Evolutionary conservation across 2,797 vertebrate species (phyloP).

Genomic region (Jordanella pulchra): DNA sequence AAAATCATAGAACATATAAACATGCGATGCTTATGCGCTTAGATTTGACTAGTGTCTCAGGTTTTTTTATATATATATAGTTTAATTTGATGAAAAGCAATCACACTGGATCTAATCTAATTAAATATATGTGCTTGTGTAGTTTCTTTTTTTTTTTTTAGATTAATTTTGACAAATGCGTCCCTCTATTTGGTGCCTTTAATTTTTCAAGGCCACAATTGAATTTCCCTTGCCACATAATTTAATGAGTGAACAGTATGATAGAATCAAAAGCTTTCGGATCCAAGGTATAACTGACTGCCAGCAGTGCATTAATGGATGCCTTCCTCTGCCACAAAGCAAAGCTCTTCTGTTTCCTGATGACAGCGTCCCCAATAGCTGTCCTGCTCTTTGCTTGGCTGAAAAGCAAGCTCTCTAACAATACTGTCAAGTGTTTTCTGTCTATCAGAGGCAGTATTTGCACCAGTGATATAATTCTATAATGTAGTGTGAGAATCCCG

Average conservation of each 20-base stretch:
- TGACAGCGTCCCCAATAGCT: constrained; percentile 34
- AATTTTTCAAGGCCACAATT: constrained; percentile 5
- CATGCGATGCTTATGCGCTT: background rate
- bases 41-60: background rate
- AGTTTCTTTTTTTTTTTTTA: background rate
- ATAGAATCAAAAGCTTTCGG: constrained; percentile 27
- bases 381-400: constrained; percentile 41
- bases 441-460: constrained; percentile 33
- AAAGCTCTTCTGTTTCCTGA: constrained; percentile 40
- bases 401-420: constrained; percentile 50
- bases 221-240: constrained; percentile 13
- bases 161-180: constrained; percentile 24
- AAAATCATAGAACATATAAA: background rate
- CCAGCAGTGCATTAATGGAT: constrained; percentile 36
- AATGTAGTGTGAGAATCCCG: constrained; percentile 46
- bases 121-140: constrained; percentile 6
- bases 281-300: constrained; percentile 33
- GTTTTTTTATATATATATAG: background rate
- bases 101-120: background rate
- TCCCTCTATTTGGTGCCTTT: background rate
- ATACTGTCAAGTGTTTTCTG: constrained; percentile 48
- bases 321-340: constrained; percentile 37
- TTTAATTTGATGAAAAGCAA: background rate
- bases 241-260: constrained; percentile 21
- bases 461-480: constrained; percentile 41